phyloP scores from a whole-genome alignment of 2,888 invertebrate genomes.

The Synanthedon tipuliformis region DNA sequence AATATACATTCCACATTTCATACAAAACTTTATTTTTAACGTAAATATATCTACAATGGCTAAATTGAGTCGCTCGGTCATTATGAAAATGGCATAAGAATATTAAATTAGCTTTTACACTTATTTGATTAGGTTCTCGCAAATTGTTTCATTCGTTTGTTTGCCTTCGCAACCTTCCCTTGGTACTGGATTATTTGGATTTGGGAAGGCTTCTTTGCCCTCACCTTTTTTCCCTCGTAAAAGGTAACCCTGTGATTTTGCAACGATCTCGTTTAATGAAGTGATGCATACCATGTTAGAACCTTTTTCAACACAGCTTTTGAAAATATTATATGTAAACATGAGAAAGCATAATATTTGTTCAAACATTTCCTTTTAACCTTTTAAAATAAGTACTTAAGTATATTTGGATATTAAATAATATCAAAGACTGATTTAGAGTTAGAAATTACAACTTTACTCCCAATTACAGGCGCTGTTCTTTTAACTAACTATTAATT shows the following conservation, averaged over 20 bases:
- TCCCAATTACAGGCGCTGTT: too few species aligned
- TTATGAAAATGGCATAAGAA: slow-evolving; percentile 47
- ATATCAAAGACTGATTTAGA: too few species aligned
- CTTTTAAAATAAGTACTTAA: too few species aligned
- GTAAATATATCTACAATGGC: not conserved
- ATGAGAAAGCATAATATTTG: too few species aligned
- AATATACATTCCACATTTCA: too few species aligned
- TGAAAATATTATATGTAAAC: not conserved
- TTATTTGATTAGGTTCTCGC: slow-evolving; percentile 43
- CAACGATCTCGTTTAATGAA: not conserved
- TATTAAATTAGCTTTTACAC: slow-evolving; percentile 51
- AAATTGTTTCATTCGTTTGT: slow-evolving; percentile 48
- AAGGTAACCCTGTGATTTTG: not conserved
- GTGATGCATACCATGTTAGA: not conserved
- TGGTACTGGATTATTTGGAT: slow-evolving; percentile 7
- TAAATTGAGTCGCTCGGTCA: slow-evolving; percentile 49
- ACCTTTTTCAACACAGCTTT: not conserved
- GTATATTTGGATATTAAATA: too few species aligned
- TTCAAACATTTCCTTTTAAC: too few species aligned
- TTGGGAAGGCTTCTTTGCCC: slow-evolving; percentile 2
- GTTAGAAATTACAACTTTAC: too few species aligned
- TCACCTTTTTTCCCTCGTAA: not conserved
- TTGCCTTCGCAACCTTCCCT: slow-evolving; percentile 25
- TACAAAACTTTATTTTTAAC: not conserved
- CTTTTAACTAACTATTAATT: too few species aligned